phyloP scores from a whole-genome alignment of 2,888 invertebrate genomes.

The Pollenia labialis region DNA sequence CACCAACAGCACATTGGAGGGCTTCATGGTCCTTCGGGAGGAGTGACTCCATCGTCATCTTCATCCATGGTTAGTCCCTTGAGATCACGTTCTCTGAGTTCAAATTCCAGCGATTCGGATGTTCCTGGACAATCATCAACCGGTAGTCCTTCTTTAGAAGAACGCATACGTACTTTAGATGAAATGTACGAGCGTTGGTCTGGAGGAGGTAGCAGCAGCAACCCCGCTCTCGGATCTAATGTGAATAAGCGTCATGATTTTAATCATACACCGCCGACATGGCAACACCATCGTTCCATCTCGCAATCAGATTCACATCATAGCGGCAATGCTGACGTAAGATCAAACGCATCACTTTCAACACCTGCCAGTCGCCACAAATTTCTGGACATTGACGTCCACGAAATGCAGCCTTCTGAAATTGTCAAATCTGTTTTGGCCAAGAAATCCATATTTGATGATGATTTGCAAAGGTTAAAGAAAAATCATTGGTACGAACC shows the following conservation, averaged over 20 bases:
- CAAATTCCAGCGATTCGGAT: slow-evolving; percentile 89
- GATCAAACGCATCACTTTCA: slow-evolving; percentile 48
- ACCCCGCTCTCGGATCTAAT: slow-evolving; percentile 76
- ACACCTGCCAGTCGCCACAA: slow-evolving; percentile 86
- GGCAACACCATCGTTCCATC: slow-evolving; percentile 76
- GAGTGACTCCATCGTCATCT: slow-evolving; percentile 82
- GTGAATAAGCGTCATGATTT: slow-evolving; percentile 75
- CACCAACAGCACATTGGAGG: slow-evolving; percentile 76
- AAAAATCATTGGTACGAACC: slow-evolving; percentile 93
- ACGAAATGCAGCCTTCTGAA: slow-evolving; percentile 95
- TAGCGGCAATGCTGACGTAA: slow-evolving; percentile 78
- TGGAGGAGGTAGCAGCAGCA: slow-evolving; percentile 82
- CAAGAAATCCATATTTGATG: slow-evolving; percentile 97
- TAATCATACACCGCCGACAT: slow-evolving; percentile 65
- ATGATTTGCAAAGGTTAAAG: slow-evolving; percentile 96
- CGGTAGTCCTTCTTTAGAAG: slow-evolving; percentile 93
- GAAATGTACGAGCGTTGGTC: slow-evolving; percentile 97
- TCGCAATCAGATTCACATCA: slow-evolving; percentile 84
- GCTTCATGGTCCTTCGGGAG: slow-evolving; percentile 63
- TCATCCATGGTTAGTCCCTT: slow-evolving; percentile 86
- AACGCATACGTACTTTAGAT: slow-evolving; percentile 95
- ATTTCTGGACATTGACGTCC: slow-evolving; percentile 91
- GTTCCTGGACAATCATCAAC: slow-evolving; percentile 85
- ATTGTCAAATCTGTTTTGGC: slow-evolving; percentile 96
- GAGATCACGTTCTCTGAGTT: slow-evolving; percentile 90